A percentile compares a stretch with the other conserved stretches of the same genome.
These are phyloP conservation scores for Bos indicus DNA, from an alignment of 2,113 vertebrate genomes.

Conservation along the genomic window DNA sequence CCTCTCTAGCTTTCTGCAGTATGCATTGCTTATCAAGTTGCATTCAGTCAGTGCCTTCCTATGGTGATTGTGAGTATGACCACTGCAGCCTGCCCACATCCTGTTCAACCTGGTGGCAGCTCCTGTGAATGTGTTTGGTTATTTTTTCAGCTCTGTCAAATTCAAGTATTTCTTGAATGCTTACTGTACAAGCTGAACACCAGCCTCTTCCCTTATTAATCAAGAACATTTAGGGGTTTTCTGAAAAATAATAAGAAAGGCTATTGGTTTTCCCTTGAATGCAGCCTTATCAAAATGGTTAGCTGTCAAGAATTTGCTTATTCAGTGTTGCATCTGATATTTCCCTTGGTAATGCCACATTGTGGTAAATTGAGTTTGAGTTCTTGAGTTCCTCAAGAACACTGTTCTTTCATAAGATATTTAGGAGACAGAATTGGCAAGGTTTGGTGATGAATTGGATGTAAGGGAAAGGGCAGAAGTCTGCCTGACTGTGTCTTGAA, in stretches of 20 bases:
- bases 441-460: not conserved
- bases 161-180: slow-evolving; percentile 20
- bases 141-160: not conserved
- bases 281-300: not conserved
- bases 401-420: not conserved
- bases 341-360: not conserved
- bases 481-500: not conserved
- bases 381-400: not conserved
- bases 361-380: slow-evolving; percentile 1
- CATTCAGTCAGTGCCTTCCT: not conserved
- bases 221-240: not conserved
- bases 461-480: not conserved
- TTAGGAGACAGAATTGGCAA: not conserved
- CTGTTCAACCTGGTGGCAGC: not conserved
- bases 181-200: not conserved
- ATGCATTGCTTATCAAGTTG: slow-evolving; percentile 33
- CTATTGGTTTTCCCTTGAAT: not conserved
- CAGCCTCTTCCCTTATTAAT: not conserved
- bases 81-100: not conserved
- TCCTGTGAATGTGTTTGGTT: not conserved
- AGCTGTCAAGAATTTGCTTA: not conserved
- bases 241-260: not conserved
- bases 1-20: not conserved
- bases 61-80: not conserved
- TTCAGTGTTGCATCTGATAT: not conserved